Evolutionary conservation across 2,113 vertebrate genomes (phyloP).

Genomic region (Canis aureus): DNA sequence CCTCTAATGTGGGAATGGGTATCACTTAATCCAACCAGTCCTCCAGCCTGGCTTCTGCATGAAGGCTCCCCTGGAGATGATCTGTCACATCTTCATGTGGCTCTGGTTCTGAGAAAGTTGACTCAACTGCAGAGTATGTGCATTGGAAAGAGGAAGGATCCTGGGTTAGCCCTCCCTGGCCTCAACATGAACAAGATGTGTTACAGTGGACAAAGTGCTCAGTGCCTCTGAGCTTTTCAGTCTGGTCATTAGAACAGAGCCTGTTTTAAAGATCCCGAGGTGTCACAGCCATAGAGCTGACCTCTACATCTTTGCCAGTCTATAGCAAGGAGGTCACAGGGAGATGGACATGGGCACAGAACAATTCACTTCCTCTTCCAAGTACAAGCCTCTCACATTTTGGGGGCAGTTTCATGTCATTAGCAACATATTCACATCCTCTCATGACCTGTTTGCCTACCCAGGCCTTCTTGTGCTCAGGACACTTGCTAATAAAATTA

Average conservation of each 20-base stretch:
- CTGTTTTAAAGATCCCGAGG: neutral
- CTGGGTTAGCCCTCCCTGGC: neutral
- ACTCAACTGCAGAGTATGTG: neutral
- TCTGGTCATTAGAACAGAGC: neutral
- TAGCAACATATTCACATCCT: rapidly evolving
- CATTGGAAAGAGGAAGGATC: neutral
- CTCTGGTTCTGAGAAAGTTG: neutral
- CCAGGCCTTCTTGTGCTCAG: neutral
- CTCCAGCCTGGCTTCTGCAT: neutral
- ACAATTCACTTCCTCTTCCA: neutral
- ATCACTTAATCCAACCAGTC: too few relatives aligned
- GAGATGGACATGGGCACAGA: neutral
- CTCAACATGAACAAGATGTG: neutral
- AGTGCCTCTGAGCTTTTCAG: neutral
- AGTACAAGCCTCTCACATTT: neutral
- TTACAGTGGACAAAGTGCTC: neutral
- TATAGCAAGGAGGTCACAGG: neutral
- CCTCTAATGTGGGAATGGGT: neutral
- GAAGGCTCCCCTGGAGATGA: neutral
- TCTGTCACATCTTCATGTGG: neutral
- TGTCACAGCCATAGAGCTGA: neutral
- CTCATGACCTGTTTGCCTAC: neutral
- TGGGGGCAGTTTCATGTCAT: too few relatives aligned
- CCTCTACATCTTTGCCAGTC: neutral
- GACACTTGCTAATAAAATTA: neutral